Evolutionary conservation across 2,888 invertebrate species (phyloP).

Genomic region (Neoscelio sp.): DNA sequence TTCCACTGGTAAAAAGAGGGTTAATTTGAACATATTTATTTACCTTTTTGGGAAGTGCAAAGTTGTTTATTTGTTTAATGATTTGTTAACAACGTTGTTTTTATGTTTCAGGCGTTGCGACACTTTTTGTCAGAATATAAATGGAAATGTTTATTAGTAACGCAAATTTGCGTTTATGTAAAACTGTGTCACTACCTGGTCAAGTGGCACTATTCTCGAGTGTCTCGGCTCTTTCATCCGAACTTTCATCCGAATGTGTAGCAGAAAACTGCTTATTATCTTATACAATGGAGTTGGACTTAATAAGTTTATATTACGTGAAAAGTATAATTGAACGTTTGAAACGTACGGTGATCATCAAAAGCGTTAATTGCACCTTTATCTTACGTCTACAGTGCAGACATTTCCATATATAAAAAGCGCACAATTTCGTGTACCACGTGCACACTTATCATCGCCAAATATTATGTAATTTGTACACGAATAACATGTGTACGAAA

Average conservation of each 20-base stretch:
- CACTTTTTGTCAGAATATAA: slow-evolving; percentile 34
- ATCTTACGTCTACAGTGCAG: no score
- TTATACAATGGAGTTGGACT: slow-evolving; percentile 35
- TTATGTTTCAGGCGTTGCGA: slow-evolving; percentile 3
- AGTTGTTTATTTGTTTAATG: background rate
- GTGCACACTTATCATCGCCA: no score
- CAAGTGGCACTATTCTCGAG: slow-evolving; percentile 56
- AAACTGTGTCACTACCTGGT: slow-evolving; percentile 63
- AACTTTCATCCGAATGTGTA: slow-evolving; percentile 40
- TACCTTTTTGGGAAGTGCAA: no score
- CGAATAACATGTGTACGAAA: no score
- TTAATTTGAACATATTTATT: no score
- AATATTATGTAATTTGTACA: no score
- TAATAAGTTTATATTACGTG: slow-evolving; percentile 44
- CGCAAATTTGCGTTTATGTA: slow-evolving; percentile 55
- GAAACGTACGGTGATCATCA: no score
- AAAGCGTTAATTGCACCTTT: background rate
- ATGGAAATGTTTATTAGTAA: slow-evolving; percentile 58
- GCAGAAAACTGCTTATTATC: slow-evolving; percentile 53
- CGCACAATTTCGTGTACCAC: no score
- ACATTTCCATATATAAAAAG: no score
- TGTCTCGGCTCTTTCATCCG: slow-evolving; percentile 36
- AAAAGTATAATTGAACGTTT: slow-evolving; percentile 25
- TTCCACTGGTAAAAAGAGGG: no score
- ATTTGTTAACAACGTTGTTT: background rate